Evolutionary conservation across 2,888 invertebrate genomes (phyloP).

Genomic region (Imbricaverruca yamaguchii): DNA sequence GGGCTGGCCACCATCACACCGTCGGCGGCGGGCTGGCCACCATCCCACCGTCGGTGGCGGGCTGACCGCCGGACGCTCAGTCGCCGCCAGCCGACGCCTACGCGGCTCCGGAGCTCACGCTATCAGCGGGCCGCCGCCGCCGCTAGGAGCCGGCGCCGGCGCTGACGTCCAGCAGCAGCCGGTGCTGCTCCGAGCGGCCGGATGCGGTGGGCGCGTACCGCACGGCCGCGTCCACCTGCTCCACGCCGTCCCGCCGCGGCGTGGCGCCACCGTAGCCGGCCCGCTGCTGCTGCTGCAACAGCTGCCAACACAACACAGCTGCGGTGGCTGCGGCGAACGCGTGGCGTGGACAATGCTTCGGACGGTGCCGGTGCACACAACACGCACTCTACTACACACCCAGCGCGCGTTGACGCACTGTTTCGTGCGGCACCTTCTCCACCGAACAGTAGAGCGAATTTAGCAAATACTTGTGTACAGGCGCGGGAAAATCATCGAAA

Average conservation of each 20-base stretch:
- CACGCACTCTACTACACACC: background rate
- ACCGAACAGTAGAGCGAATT: accelerated
- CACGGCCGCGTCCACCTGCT: background rate
- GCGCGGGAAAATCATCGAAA: too few relatives aligned
- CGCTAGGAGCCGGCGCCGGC: background rate
- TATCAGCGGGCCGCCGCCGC: background rate
- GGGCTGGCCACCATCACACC: too few relatives aligned
- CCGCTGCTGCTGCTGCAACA: conserved; percentile 7
- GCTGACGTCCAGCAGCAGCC: background rate
- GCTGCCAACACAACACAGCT: background rate
- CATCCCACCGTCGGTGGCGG: too few relatives aligned
- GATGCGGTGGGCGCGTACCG: background rate
- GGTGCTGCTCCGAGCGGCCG: background rate
- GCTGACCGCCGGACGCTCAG: too few relatives aligned
- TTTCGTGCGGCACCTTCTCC: background rate
- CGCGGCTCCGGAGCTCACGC: too few relatives aligned
- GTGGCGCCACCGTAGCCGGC: conserved; percentile 14
- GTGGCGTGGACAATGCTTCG: too few relatives aligned
- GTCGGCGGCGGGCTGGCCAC: too few relatives aligned
- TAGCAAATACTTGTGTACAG: background rate
- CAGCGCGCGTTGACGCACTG: background rate
- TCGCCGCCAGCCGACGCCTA: too few relatives aligned
- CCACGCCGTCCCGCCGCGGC: background rate
- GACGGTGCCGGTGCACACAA: background rate
- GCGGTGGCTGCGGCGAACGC: too few relatives aligned